Base-by-base conservation (phyloP, 92 coral and sea anemone species). In the Pocillopora meandrina region DNA sequence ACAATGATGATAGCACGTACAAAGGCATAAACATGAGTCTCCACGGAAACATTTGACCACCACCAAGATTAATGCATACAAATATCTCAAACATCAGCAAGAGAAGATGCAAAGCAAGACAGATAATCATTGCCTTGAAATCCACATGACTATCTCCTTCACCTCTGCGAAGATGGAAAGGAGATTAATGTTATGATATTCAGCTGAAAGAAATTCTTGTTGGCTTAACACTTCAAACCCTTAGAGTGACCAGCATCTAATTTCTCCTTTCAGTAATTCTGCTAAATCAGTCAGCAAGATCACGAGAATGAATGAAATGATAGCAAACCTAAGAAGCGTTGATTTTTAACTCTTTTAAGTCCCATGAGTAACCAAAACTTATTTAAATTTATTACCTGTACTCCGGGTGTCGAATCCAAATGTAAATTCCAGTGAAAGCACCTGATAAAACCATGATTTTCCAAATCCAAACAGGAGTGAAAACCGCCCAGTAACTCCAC, bases 401-500 rank as follows among this genome's bases (percentile, higher is more conserved):
- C 57, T 94, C 97, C 34, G 99, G 99, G 72, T 90, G 92, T n/a
- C 92, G 93, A 21, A 84, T 84, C 99, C 99, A 96, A 35, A 94
- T 83, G 59, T 91, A 96, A 76, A 96, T 90, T 13, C 99, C 99
- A n/a, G 92, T 89, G 31, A 82, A 82, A 23, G 98, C 98, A 13
- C 99, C 99, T 21, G 81, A 64, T 31, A 96, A 82, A 0, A 93
- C 95, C 83, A 89, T 85, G 52, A 96, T 19, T 87, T 96, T 96
- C 99, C 99, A 96, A 36, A 96, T 87, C 99, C 99, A 96, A n/a
- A 96, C 71, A 8, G 99, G 99, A 5, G 98, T 89, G 64, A 96
- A 96, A 23, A 97, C 95, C n/a, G 98, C 98, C 99, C 98, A 97
- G 87, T 85, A 94, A 78, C 94, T 94, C 98, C 99, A 94, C 3